Base-by-base conservation (phyloP, 2,888 invertebrate genomes). In the Liodrosophila aerea region DNA sequence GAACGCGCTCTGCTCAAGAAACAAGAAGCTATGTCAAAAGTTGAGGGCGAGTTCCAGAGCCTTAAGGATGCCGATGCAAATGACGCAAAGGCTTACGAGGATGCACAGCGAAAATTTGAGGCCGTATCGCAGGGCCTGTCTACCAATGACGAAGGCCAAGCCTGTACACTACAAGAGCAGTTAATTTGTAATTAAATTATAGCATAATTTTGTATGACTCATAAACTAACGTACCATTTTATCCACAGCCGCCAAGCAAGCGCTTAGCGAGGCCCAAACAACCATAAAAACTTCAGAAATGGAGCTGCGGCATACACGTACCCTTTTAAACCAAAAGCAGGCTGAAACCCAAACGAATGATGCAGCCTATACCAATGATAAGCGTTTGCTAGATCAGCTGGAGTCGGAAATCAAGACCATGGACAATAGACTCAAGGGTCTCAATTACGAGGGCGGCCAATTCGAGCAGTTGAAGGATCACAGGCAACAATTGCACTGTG, bases 151-250 rank as follows among this genome's bases (percentile, higher is more conserved):
- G 93, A 94, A 63, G 96, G 96, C 0, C 92, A 93, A 83, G 93
- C 95, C 4, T 95, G 95, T 30, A 95, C 98, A 0, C 91, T 98
- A 50, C 96, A 96, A 87, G 96, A 97, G 72, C 97, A 97, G 88
- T 92, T 98, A 13, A 97, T 97, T 88, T 93, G 95, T 95, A 86
- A 85, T 11, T 0, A 5, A 0, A 1, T 12, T 7, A 4, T 4
- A 4, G 22, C 22, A 2, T 4, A 31, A 2, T 4, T 7, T 4
- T 34, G 15, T 4, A 1, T 1, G 11, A n/a, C 1, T 13, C 39
- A 0, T 15, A 27, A n/a, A 12, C 4, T 45, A 7, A 62, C 31
- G 7, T 1, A 12, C 0, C 1, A 2, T 1, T 16, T 34, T 0
- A 2, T 18, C 2, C 5, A 30, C 30, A 95, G 95, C 92, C 85